A percentile compares a stretch with the other conserved stretches of the same genome.
Evolutionary conservation across 92 coral and sea anemone species (phyloP).

Genomic region (Montipora capitata): DNA sequence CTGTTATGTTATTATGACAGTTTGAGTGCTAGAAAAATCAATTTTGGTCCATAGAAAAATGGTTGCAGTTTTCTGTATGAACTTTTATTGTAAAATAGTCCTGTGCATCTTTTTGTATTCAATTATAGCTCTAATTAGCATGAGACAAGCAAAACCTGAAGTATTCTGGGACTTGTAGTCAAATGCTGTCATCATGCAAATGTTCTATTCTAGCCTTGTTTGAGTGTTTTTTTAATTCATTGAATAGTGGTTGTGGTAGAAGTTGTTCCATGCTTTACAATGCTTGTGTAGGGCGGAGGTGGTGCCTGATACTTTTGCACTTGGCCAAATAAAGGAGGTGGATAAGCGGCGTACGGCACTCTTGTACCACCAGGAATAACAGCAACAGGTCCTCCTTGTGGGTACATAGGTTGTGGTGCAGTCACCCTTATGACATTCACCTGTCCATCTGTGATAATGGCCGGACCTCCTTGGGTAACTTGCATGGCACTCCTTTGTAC

Average conservation of each 20-base stretch:
- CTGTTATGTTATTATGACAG: too few species aligned
- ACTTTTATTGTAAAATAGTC: too few species aligned
- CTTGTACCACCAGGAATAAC: conserved; percentile 11
- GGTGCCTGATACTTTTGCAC: neutral
- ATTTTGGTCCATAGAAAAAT: too few species aligned
- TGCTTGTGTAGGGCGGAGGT: conserved; percentile 29
- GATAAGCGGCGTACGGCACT: conserved; percentile 7
- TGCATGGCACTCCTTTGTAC: conserved; percentile 18
- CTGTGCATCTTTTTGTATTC: too few species aligned
- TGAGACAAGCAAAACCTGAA: too few species aligned
- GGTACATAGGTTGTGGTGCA: conserved; percentile 29
- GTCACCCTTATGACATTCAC: conserved; percentile 6
- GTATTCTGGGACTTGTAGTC: too few species aligned
- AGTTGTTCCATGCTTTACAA: conserved; percentile 9
- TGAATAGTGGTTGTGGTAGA: neutral
- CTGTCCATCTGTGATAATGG: neutral
- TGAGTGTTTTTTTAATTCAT: neutral
- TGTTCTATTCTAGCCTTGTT: too few species aligned
- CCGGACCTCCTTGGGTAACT: conserved; percentile 9
- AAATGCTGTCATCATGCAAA: too few species aligned
- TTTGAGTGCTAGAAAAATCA: too few species aligned
- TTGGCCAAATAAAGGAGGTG: conserved; percentile 19
- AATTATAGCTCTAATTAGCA: too few species aligned
- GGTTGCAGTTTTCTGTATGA: too few species aligned
- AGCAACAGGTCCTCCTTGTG: conserved; percentile 16